phyloP scores from a whole-genome alignment of 1,140 invertebrate genomes.

The Neodiprion lecontei region DNA sequence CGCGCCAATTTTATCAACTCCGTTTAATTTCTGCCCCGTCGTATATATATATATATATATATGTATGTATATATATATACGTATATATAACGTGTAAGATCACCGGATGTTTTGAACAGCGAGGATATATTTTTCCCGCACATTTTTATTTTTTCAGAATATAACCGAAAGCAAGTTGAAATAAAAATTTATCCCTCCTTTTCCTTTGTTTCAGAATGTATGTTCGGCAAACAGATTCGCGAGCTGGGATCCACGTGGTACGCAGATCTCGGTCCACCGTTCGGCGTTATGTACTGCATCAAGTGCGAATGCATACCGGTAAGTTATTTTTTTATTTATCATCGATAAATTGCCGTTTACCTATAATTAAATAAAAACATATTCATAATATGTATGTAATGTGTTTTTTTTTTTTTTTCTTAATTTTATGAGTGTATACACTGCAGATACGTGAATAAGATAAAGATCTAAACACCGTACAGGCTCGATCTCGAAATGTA shows the following conservation, averaged over 20 bases:
- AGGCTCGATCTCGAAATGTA: no score
- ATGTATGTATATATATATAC: no score
- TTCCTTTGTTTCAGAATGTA: conserved; percentile 81
- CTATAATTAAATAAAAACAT: no score
- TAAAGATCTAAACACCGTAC: no score
- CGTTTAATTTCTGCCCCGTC: no score
- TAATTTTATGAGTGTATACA: no score
- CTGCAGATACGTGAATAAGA: no score
- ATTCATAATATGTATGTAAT: no score
- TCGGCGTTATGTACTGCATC: conserved; percentile 92
- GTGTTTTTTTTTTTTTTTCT: no score
- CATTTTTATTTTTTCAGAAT: conserved; percentile 8
- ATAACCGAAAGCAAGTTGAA: not conserved
- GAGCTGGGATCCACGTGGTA: conserved; percentile 89
- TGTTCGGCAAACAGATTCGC: conserved; percentile 83
- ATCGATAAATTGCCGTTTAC: not conserved
- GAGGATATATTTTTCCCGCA: conserved; percentile 7
- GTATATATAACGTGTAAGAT: no score
- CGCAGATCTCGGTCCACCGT: conserved; percentile 87
- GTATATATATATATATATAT: no score
- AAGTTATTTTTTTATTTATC: conserved; percentile 60
- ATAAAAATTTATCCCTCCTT: conserved; percentile 18
- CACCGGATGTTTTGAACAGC: not conserved
- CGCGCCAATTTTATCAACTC: no score
- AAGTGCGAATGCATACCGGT: conserved; percentile 91